Percentiles rank a stretch among this genome's conserved stretches.
Conservation (phyloP, 1,140 invertebrate genomes). For the Gonioctena quinquepunctata region DNA sequence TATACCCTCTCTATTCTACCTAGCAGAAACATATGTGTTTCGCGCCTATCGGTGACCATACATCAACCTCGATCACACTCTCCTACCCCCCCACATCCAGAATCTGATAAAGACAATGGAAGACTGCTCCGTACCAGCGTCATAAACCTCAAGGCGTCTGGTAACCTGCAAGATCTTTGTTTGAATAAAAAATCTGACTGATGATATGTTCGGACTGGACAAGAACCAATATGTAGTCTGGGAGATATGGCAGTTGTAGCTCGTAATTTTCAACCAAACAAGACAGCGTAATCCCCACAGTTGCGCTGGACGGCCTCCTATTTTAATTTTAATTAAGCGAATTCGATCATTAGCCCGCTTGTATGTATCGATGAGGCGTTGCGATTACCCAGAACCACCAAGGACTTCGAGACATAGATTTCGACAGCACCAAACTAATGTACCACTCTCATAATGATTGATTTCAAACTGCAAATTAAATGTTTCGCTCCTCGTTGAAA, state of each 20-base stretch:
- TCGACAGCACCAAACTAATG: too few species aligned
- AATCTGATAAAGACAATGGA: background rate
- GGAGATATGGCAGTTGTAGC: conserved; percentile 41
- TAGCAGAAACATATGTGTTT: too few species aligned
- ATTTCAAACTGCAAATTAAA: too few species aligned
- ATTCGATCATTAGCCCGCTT: conserved; percentile 27
- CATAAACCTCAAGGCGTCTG: conserved; percentile 1
- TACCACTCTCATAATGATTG: too few species aligned
- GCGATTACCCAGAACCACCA: conserved; percentile 34
- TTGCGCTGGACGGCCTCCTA: conserved; percentile 26
- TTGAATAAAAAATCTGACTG: conserved; percentile 16
- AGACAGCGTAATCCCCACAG: background rate
- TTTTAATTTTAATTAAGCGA: conserved; percentile 49
- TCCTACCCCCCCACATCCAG: background rate
- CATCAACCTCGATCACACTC: too few species aligned
- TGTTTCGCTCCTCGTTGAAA: too few species aligned
- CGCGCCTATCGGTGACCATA: too few species aligned
- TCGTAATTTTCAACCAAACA: conserved; percentile 35
- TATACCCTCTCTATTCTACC: too few species aligned
- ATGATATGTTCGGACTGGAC: conserved; percentile 21
- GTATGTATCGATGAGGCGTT: conserved; percentile 38
- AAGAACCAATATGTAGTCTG: conserved; percentile 38
- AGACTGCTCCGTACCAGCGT: background rate
- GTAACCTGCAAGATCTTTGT: background rate
- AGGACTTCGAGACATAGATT: too few species aligned